Conservation (phyloP, 1,140 invertebrate species). For the Ericerus pela region DNA sequence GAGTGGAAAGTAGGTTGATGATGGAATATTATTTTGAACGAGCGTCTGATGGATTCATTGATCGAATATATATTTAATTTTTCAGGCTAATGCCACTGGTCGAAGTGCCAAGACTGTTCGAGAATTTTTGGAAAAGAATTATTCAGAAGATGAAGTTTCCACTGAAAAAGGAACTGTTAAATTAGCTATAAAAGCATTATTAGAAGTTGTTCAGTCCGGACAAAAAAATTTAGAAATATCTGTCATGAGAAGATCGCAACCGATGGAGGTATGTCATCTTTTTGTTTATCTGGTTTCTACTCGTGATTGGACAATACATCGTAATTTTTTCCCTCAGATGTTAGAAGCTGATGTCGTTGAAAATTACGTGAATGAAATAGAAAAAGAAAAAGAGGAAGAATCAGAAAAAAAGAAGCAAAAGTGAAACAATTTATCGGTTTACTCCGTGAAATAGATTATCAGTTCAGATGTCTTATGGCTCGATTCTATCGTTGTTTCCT, state of each 20-base stretch:
- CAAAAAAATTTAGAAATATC: constrained; percentile 98
- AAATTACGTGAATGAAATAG: constrained; percentile 81
- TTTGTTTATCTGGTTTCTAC: too few relatives aligned
- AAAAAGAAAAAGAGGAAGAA: constrained; percentile 96
- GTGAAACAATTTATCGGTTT: too few relatives aligned
- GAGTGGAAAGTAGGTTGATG: constrained; percentile 71
- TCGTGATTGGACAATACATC: too few relatives aligned
- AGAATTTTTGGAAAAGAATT: constrained; percentile 98
- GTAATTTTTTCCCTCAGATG: constrained; percentile 44
- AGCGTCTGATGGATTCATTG: constrained; percentile 8
- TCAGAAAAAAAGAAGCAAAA: constrained; percentile 96
- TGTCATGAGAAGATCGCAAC: constrained; percentile 72
- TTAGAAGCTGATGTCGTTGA: constrained; percentile 80
- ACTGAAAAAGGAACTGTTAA: constrained; percentile 83
- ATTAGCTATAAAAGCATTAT: constrained; percentile 85
- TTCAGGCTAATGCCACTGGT: constrained; percentile 89
- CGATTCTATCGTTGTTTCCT: too few relatives aligned
- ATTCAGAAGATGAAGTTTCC: constrained; percentile 66
- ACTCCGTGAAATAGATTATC: too few relatives aligned
- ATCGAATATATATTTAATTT: constrained; percentile 15
- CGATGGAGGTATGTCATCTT: constrained; percentile 45
- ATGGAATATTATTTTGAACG: background rate
- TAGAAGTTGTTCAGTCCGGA: constrained; percentile 96
- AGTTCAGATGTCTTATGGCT: too few relatives aligned
- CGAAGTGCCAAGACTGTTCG: constrained; percentile 93